A percentile compares a stretch with the other conserved stretches of the same genome.
Evolutionary conservation across 2,797 vertebrate genomes (phyloP).

Genomic region (Falco rusticolus): DNA sequence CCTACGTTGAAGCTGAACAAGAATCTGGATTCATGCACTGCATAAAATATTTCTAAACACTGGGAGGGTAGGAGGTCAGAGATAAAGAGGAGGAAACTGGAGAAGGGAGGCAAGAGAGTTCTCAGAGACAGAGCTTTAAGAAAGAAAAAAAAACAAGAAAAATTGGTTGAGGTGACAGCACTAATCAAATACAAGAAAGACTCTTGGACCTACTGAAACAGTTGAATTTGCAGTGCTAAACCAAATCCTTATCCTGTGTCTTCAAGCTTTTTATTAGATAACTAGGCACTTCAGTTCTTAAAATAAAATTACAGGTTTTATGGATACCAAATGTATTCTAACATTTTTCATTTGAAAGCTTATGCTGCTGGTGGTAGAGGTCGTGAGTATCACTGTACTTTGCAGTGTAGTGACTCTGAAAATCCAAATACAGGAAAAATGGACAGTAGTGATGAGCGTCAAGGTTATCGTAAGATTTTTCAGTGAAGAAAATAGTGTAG

Average conservation of each 20-base stretch:
- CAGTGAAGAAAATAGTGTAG: not conserved
- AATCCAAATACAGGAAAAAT: not conserved
- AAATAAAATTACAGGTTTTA: not conserved
- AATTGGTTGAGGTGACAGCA: not conserved
- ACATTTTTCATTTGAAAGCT: not conserved
- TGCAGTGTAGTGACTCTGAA: not conserved
- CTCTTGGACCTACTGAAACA: not conserved
- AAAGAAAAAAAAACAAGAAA: not conserved
- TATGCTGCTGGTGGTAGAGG: not conserved
- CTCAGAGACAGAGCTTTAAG: not conserved
- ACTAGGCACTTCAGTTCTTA: not conserved
- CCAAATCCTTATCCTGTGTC: not conserved
- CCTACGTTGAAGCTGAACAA: not conserved
- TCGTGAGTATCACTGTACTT: not conserved
- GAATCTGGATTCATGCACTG: not conserved
- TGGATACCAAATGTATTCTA: not conserved
- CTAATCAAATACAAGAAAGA: not conserved
- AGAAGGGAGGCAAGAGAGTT: not conserved
- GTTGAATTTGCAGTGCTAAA: not conserved
- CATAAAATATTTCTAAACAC: not conserved
- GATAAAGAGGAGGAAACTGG: not conserved
- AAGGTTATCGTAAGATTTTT: not conserved
- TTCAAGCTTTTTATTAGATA: not conserved
- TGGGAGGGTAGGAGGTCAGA: not conserved
- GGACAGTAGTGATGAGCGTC: not conserved